These are phyloP conservation scores for Vidua macroura DNA, from an alignment of 2,113 vertebrate genomes.

Conservation along the genomic window DNA sequence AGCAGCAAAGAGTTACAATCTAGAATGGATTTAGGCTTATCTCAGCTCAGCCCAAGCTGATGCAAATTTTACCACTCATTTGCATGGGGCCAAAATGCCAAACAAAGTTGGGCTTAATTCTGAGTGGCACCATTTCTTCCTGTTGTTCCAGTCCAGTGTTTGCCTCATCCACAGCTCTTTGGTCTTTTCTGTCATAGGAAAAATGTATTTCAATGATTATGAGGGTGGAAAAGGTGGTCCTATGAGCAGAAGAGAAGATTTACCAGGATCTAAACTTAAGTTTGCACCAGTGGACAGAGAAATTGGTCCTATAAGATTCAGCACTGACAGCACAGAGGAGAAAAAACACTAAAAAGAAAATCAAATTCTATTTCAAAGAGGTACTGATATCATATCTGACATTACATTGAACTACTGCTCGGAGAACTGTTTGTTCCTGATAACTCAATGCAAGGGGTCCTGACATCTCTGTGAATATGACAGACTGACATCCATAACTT, in stretches of 20 bases:
- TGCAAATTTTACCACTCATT: constrained; percentile 10
- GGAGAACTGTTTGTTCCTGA: background rate
- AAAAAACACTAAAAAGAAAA: background rate
- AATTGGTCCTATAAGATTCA: background rate
- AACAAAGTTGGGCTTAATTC: background rate
- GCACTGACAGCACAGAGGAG: background rate
- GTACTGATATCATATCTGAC: background rate
- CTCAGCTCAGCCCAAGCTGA: background rate
- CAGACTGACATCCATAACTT: background rate
- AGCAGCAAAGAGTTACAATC: background rate
- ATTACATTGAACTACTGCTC: background rate
- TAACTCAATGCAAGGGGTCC: background rate
- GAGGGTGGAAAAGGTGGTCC: background rate
- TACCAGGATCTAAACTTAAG: background rate
- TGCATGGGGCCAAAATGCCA: background rate
- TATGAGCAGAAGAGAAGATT: background rate
- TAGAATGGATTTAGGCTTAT: background rate
- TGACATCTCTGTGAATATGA: background rate
- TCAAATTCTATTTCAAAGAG: background rate
- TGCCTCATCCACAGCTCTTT: background rate
- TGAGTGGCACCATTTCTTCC: background rate
- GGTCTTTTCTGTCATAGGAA: background rate
- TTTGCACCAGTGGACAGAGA: background rate
- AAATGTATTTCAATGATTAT: background rate
- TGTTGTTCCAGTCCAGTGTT: background rate